phyloP scores from a whole-genome alignment of 1,140 invertebrate genomes.

The Drosophila miranda region DNA sequence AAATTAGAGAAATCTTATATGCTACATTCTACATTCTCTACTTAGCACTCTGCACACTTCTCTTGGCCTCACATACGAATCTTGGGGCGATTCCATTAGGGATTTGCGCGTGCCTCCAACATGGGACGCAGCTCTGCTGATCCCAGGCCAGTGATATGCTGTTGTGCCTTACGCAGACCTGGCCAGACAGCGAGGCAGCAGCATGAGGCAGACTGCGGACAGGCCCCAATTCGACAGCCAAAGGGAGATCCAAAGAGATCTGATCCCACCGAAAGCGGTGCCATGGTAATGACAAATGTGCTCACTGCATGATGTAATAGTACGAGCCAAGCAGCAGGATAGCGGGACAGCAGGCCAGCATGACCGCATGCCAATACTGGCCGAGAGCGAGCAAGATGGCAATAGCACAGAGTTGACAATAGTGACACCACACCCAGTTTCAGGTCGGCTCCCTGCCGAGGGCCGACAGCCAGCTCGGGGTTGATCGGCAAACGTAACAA shows the following conservation, averaged over 20 bases:
- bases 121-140: slow-evolving; percentile 13
- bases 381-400: not conserved
- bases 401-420: slow-evolving; percentile 8
- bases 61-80: not conserved
- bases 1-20: no score
- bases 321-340: slow-evolving; percentile 3
- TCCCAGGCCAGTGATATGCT: slow-evolving; percentile 24
- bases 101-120: slow-evolving; percentile 67
- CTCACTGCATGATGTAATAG: not conserved
- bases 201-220: slow-evolving; percentile 1
- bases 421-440: slow-evolving; percentile 11
- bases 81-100: slow-evolving; percentile 61
- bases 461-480: not conserved
- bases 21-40: no score
- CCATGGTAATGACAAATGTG: not conserved
- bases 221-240: slow-evolving; percentile 46
- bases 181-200: slow-evolving; percentile 59
- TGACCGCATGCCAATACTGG: slow-evolving; percentile 1
- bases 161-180: slow-evolving; percentile 4
- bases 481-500: slow-evolving; percentile 35
- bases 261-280: slow-evolving; percentile 25
- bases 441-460: not conserved
- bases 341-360: no score
- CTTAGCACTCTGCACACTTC: slow-evolving; percentile 2
- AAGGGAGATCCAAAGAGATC: slow-evolving; percentile 59